Conservation (phyloP, 2,113 vertebrate species). For the Chionis minor region DNA sequence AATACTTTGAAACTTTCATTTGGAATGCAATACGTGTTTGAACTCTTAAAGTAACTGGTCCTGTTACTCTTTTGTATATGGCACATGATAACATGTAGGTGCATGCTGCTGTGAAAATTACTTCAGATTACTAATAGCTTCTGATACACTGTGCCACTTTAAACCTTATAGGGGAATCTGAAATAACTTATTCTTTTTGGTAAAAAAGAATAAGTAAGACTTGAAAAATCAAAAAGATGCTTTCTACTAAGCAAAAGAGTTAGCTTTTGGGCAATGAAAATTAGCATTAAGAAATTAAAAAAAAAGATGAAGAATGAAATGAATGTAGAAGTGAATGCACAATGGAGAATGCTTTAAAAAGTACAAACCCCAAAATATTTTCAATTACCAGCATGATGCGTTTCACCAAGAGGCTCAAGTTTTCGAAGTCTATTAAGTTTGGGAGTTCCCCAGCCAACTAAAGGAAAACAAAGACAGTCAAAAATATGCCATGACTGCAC, state of each 20-base stretch:
- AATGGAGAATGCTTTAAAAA: conserved; percentile 54
- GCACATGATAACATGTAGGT: neutral
- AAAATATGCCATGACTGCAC: conserved; percentile 23
- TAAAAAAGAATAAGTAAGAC: neutral
- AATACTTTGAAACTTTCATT: no score
- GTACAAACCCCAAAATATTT: neutral
- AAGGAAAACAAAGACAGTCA: conserved; percentile 72
- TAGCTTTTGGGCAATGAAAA: conserved; percentile 14
- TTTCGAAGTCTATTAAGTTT: conserved; percentile 82
- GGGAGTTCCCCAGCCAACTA: conserved; percentile 83
- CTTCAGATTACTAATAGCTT: neutral
- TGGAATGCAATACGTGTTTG: neutral
- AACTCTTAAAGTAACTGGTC: neutral
- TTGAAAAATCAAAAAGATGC: conserved; percentile 62
- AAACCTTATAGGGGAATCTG: neutral
- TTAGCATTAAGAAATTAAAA: neutral
- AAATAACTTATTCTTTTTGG: neutral
- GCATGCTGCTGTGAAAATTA: neutral
- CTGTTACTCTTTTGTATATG: neutral
- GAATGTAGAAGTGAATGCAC: conserved; percentile 6
- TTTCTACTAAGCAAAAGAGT: neutral
- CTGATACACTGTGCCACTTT: neutral
- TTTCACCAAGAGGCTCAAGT: conserved; percentile 82
- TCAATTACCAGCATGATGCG: conserved; percentile 78
- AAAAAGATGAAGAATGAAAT: conserved; percentile 27